A percentile compares a stretch with the other conserved stretches of the same genome.
Evolutionary conservation across 2,888 invertebrate genomes (phyloP).

Genomic region (Drosophila infuscata): DNA sequence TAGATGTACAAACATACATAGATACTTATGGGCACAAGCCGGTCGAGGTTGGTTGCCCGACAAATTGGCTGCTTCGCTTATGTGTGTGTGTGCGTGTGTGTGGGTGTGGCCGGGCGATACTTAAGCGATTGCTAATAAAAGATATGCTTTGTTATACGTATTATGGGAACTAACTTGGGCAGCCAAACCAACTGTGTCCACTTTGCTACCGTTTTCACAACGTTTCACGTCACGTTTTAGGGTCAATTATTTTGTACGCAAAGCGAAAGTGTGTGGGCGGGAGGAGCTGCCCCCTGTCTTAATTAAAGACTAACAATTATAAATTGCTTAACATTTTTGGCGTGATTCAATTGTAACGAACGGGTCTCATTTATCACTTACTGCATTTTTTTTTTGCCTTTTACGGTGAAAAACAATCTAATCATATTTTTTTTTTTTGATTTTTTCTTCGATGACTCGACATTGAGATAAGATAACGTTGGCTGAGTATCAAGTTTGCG

Average conservation of each 20-base stretch:
- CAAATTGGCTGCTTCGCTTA: slow-evolving; percentile 5
- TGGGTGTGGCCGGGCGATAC: slow-evolving; percentile 63
- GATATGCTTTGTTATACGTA: slow-evolving; percentile 39
- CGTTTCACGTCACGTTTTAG: slow-evolving; percentile 64
- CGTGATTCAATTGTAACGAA: slow-evolving; percentile 59
- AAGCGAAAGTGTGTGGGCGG: slow-evolving; percentile 41
- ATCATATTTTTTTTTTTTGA: slow-evolving; percentile 32
- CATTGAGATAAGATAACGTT: slow-evolving; percentile 61
- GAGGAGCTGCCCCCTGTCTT: slow-evolving; percentile 12
- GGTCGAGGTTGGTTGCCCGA: slow-evolving; percentile 29
- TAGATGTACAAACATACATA: slow-evolving; percentile 11
- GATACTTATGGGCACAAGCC: slow-evolving; percentile 5
- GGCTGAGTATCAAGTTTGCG: slow-evolving; percentile 14
- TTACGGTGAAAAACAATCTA: slow-evolving; percentile 48
- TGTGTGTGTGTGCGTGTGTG: slow-evolving; percentile 27
- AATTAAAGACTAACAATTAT: slow-evolving; percentile 47
- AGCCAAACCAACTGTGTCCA: slow-evolving; percentile 2
- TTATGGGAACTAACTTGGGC: slow-evolving; percentile 37
- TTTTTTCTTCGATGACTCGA: slow-evolving; percentile 52
- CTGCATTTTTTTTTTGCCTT: slow-evolving; percentile 33
- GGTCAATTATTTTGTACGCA: slow-evolving; percentile 59
- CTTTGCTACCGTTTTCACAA: slow-evolving; percentile 42
- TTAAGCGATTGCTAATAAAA: slow-evolving; percentile 68
- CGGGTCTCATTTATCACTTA: neutral
- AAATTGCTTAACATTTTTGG: slow-evolving; percentile 33